phyloP scores from a whole-genome alignment of 2,888 invertebrate species.

The Euzophera pinguis region DNA sequence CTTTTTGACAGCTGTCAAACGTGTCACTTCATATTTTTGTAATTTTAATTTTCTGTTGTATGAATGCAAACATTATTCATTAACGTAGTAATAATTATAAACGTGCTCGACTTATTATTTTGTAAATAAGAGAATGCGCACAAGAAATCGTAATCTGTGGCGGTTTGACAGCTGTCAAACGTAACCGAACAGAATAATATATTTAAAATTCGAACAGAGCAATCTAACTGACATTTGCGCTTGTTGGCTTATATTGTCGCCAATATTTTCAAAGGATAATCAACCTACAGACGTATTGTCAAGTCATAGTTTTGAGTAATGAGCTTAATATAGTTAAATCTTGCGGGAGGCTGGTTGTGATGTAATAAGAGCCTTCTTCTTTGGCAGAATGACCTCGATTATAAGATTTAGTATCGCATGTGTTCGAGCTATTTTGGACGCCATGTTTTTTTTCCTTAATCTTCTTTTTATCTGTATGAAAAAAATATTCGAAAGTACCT shows the following conservation, averaged over 20 bases:
- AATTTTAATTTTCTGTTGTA: not conserved
- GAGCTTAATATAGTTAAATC: slow-evolving; percentile 56
- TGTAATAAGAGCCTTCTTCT: slow-evolving; percentile 37
- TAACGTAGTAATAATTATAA: not conserved
- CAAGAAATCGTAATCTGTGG: not conserved
- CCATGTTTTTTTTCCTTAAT: too few relatives aligned
- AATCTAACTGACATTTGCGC: slow-evolving; percentile 25
- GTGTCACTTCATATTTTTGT: not conserved
- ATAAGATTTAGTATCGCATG: slow-evolving; percentile 39
- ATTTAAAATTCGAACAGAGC: slow-evolving; percentile 5
- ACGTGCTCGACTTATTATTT: slow-evolving; percentile 1
- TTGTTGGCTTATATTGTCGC: slow-evolving; percentile 35
- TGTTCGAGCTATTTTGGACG: slow-evolving; percentile 34
- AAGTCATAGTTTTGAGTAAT: slow-evolving; percentile 36
- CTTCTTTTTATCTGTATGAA: too few relatives aligned
- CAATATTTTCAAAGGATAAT: slow-evolving; percentile 29
- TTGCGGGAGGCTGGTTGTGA: slow-evolving; percentile 61
- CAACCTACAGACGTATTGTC: slow-evolving; percentile 27
- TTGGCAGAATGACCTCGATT: slow-evolving; percentile 41
- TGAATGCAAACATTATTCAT: not conserved
- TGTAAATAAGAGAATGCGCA: slow-evolving; percentile 1
- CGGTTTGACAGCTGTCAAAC: slow-evolving; percentile 13
- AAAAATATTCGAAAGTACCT: too few relatives aligned
- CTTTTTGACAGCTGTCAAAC: slow-evolving; percentile 20
- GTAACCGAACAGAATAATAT: slow-evolving; percentile 5